Evolutionary conservation across 2,888 invertebrate genomes (phyloP), one percentile per base, ranked within the genome.

Genomic region (Acanthosepion pharaonis): DNA sequence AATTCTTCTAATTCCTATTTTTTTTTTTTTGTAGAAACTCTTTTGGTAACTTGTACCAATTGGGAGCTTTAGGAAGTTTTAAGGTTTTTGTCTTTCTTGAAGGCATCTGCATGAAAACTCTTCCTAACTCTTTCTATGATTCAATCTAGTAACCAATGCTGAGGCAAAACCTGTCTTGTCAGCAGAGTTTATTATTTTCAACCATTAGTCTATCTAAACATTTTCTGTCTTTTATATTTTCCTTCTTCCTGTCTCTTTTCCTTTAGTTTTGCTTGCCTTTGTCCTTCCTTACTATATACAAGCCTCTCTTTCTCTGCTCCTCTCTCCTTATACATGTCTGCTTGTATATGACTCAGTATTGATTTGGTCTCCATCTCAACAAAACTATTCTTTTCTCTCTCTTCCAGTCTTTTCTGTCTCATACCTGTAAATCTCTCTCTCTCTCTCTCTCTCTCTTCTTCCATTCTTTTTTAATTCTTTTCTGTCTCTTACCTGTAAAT

Each of bases 321-420:
- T n/a, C n/a, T n/a, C n/a, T n/a, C 78, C n/a, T 78, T 15, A 15
- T 78, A 78, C n/a, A n/a, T 15, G 78, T 78, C 78, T 78, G 78
- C 78, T 33, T 33, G 78, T 78, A 33, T 33, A 78, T 78, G 78
- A 33, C 78, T 78, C n/a, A 78, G 78, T 78, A 78, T 78, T 78
- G 78, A 78, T 78, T 33, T 78, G 78, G n/a, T 78, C 78, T 78
- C n/a, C 78, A n/a, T 78, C n/a, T 33, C 78, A 78, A 78, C 78
- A 78, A 11, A 78, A 78, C 78, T n/a, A 78, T 78, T 78, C 78
- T 78, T 33, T 33, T 33, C 33, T 33, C 51, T 51, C 15, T 51
- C 51, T 51, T 15, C 15, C 51, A 11, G 8, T 15, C 51, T 51
- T 51, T 15, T 51, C 51, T 51, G 9, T 51, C 51, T 51, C 51